Evolutionary conservation across 1,140 invertebrate genomes (phyloP), one percentile per base, ranked within the genome.

Genomic region (Matsumurasca onukii): DNA sequence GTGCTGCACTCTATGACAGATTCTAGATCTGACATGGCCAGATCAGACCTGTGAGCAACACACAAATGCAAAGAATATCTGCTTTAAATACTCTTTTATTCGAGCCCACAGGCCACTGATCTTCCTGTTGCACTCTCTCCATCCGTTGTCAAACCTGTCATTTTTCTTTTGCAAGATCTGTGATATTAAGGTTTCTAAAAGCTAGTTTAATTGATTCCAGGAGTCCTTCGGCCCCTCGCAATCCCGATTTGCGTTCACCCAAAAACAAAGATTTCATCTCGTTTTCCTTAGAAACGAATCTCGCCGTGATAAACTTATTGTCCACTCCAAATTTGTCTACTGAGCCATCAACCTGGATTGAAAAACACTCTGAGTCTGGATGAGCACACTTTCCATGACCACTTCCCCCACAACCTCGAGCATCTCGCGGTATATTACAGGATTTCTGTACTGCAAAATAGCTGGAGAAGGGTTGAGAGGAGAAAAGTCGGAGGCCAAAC

Each of bases 361-460:
- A 45, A 67, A 55, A 55, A 67, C 66, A 67, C 24, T 61, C 52
- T 12, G 66, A n/a, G 22, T 61, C 0, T 59, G 34, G 24, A 30
- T 12, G 39, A 29, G 22, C 25, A 66, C 20, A 0, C 27, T 27
- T 29, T 66, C 64, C 64, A 66, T 66, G 3, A 67, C 45, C 29
- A 31, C 30, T 45, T 45, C 34, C n/a, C n/a, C n/a, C n/a, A n/a
- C n/a, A n/a, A n/a, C n/a, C n/a, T n/a, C n/a, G n/a, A n/a, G n/a
- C n/a, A 45, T 45, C 31, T n/a, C 1, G 34, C 22, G 22, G 24
- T 67, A 67, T 17, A 29, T 63, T 31, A 30, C 48, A 30, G 51
- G 51, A 55, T 67, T 59, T 59, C 49, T 67, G 27, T 67, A 55
- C 52, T 55, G n/a, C n/a, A n/a, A n/a, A n/a, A n/a, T n/a, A n/a